Conservation (phyloP, 2,888 invertebrate species). For the Conus canariensis region DNA sequence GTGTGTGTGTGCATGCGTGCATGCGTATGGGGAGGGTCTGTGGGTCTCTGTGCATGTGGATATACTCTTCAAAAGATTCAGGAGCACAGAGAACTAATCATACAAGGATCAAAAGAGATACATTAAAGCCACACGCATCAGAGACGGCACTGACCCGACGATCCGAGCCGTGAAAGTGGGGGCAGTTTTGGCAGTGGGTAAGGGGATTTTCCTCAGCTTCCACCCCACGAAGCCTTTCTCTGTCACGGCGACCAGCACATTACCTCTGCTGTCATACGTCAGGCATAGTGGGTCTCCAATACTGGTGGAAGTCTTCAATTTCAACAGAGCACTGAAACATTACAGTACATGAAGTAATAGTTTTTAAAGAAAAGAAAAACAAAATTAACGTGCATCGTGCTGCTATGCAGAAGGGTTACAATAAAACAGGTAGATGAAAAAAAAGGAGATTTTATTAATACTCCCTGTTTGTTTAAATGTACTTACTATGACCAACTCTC, state of each 20-base stretch:
- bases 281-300: conserved; percentile 65
- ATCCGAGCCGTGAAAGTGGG: conserved; percentile 7
- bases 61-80: too few species aligned
- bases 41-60: too few species aligned
- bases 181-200: too few species aligned
- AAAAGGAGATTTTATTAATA: too few species aligned
- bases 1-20: too few species aligned
- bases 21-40: too few species aligned
- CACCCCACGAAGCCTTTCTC: conserved; percentile 72
- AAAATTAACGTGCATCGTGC: not conserved
- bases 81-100: too few species aligned
- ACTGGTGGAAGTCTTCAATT: conserved; percentile 60
- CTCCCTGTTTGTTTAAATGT: too few species aligned
- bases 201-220: conserved; percentile 53
- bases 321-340: conserved; percentile 62
- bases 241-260: conserved; percentile 68
- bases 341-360: not conserved
- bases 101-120: too few species aligned
- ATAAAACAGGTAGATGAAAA: too few species aligned
- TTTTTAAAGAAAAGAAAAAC: not conserved
- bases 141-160: not conserved
- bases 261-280: conserved; percentile 54
- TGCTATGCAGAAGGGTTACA: too few species aligned
- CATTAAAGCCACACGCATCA: not conserved
- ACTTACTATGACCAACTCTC: too few species aligned